A percentile compares a stretch with the other conserved stretches of the same genome.
Conservation (phyloP, 2,113 vertebrate species). For the Sylvietta virens region DNA sequence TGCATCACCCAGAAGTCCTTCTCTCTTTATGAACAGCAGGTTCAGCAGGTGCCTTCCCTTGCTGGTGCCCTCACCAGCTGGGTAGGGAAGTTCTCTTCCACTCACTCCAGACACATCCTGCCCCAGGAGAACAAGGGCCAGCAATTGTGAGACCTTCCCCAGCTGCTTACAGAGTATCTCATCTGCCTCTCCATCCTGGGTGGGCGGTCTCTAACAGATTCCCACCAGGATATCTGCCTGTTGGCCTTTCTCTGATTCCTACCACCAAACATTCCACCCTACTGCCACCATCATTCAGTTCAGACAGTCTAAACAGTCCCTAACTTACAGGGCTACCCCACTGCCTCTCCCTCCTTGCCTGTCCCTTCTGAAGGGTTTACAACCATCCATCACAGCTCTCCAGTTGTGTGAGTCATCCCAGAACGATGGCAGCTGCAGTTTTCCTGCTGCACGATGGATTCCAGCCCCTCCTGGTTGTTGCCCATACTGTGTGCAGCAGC, state of each 20-base stretch:
- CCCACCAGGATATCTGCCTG: not conserved
- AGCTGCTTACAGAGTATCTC: not conserved
- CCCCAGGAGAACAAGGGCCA: not conserved
- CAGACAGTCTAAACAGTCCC: not conserved
- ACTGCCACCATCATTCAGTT: not conserved
- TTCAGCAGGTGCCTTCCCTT: not conserved
- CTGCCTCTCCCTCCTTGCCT: not conserved
- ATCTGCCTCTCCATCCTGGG: not conserved
- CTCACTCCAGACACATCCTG: not conserved
- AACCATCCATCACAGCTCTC: not conserved
- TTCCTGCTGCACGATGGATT: not conserved
- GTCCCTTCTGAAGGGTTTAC: not conserved
- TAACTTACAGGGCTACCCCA: not conserved
- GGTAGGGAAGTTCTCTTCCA: not conserved
- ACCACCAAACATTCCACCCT: rapidly evolving
- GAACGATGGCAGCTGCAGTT: not conserved
- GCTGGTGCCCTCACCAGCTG: not conserved
- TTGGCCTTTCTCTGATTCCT: not conserved
- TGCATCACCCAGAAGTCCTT: not conserved
- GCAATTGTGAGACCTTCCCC: not conserved
- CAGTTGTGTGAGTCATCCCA: not conserved
- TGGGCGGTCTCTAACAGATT: not conserved
- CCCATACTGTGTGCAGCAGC: rapidly evolving
- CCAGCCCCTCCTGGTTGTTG: not conserved
- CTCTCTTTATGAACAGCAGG: not conserved